A percentile compares a stretch with the other conserved stretches of the same genome.
These are phyloP conservation scores for Micromesistius poutassou DNA, from an alignment of 2,797 vertebrate species.

Conservation along the genomic window DNA sequence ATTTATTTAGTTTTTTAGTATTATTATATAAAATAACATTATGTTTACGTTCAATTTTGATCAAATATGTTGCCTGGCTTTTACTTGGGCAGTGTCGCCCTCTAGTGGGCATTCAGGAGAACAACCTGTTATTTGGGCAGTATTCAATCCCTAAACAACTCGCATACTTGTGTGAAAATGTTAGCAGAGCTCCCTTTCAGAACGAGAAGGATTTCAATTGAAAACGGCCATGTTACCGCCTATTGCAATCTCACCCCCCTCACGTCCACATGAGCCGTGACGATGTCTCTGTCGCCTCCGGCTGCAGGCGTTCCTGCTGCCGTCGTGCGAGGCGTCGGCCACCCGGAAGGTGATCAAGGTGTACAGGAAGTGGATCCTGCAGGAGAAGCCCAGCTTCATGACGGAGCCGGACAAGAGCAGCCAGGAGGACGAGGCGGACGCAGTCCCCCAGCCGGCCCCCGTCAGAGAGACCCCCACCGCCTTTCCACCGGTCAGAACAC, in stretches of 20 bases:
- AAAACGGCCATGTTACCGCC: not conserved
- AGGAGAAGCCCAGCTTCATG: conserved; percentile 92
- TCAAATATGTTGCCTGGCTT: not conserved
- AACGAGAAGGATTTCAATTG: not conserved
- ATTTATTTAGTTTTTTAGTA: not conserved
- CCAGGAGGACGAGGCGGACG: conserved; percentile 70
- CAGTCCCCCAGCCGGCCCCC: conserved; percentile 59
- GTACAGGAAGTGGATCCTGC: conserved; percentile 94
- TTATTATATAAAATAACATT: not conserved
- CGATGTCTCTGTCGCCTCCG: not conserved
- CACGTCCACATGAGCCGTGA: not conserved
- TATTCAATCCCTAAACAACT: not conserved
- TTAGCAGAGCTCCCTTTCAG: too few relatives aligned
- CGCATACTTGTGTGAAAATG: not conserved
- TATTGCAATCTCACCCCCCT: not conserved
- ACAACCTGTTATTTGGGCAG: not conserved
- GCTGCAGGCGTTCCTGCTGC: conserved; percentile 89
- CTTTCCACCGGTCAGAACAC: conserved; percentile 40
- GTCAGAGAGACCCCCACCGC: conserved; percentile 47
- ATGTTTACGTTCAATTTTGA: not conserved
- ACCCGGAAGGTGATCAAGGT: conserved; percentile 95
- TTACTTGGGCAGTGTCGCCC: conserved; percentile 50
- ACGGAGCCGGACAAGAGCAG: conserved; percentile 83
- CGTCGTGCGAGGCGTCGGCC: conserved; percentile 87
- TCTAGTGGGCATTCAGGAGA: conserved; percentile 49